Base-by-base conservation (phyloP, 2,113 vertebrate species). In the Alethe castanea region DNA sequence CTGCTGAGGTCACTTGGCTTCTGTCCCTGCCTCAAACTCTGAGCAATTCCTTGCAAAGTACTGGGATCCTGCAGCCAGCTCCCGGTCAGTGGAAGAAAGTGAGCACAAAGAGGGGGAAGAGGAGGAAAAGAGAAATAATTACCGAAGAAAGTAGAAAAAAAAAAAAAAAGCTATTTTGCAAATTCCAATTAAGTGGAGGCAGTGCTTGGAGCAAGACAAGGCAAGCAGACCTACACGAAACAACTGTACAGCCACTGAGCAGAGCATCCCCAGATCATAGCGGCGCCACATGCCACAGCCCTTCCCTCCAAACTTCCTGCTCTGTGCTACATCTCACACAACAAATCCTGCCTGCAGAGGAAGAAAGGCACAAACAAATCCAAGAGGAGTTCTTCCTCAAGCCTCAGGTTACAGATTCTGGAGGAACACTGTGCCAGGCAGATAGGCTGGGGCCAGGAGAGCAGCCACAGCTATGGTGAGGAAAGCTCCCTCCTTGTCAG, bases 221-320 rank as follows among this genome's bases (percentile, higher is more conserved):
- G 54, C 73, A 94, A 95, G 94, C 35, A 96, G 96, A 99, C 98
- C 98, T 98, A 99, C 98, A 97, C 96, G 83, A 99, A 98, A 97
- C 99, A 99, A 96, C 23, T 92, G 96, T 96, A 98, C 67, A 99
- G 98, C 98, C 98, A 98, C 90, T 96, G 73, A 97, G 98, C 96
- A 84, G 98, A 80, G 86, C 98, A 97, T 85, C 97, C 98, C 98
- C 98, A 98, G 91, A 98, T 95, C 98, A 99, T 98, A 94, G 98
- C 52, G 65, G 73, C 48, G 88, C 96, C 93, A 97, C 97, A 96
- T 84, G 40, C 96, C 96, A 65, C 29, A 71, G 96, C 85, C 65
- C 31, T 93, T 89, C 78, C 81, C 88, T 81, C 74, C 91, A 38
- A 77, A 86, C 78, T 82, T 66, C 70, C 15, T 56, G 73, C 92